These are phyloP conservation scores for Sclerurus mexicanus DNA, from an alignment of 2,113 vertebrate genomes.

Conservation along the genomic window DNA sequence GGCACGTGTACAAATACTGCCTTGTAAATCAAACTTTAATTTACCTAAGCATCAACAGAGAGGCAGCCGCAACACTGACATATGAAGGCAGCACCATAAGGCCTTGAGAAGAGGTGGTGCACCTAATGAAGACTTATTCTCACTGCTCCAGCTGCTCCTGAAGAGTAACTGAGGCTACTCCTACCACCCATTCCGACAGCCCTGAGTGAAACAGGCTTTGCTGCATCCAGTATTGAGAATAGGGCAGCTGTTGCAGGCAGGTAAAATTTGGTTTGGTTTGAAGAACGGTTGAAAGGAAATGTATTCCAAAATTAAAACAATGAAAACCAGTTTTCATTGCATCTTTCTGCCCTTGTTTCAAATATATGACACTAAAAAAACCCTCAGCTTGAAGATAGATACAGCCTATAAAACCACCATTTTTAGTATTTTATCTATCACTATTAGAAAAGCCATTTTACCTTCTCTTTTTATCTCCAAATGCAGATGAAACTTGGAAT, in stretches of 20 bases:
- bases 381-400: background rate
- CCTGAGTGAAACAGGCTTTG: background rate
- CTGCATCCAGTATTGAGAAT: background rate
- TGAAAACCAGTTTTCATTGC: background rate
- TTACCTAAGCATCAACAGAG: background rate
- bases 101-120: background rate
- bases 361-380: background rate
- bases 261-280: background rate
- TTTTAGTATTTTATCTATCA: background rate
- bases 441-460: background rate
- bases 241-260: background rate
- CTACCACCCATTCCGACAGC: background rate
- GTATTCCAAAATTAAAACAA: background rate
- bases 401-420: background rate
- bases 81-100: background rate
- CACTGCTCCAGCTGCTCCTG: background rate
- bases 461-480: background rate
- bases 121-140: background rate
- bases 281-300: background rate
- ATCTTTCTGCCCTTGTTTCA: background rate
- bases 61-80: background rate
- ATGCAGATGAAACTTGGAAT: background rate
- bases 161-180: background rate
- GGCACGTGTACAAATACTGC: background rate
- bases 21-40: background rate